Evolutionary conservation across 1,140 invertebrate species (phyloP), one percentile per base, ranked within the genome.

Genomic region (Zaprionus vittiger): DNA sequence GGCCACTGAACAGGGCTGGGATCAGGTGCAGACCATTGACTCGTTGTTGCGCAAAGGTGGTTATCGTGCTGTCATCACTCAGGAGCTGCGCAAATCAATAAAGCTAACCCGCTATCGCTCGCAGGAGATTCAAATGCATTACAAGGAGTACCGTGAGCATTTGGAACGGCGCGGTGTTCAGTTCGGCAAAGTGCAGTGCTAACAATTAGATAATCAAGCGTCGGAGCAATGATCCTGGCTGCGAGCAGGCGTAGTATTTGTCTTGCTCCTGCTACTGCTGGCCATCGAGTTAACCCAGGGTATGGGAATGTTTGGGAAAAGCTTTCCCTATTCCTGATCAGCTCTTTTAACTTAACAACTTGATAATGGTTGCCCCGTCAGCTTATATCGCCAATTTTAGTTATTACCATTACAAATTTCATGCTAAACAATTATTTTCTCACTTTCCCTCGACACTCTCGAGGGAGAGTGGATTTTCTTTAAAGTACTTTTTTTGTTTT

Each of bases 1-100:
- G 67, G 98, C 99, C 81, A 95, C 96, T 68, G 99, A 99, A 93
- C 99, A 99, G 97, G 98, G 98, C 82, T 99, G 98, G 98, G 97
- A 99, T 94, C 97, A 98, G 93, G 95, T 98, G 70, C 98, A 99
- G 93, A 99, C 99, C 12, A 99, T 99, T 89, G 99, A 99, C 93
- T 99, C 98, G 5, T 94, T 99, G 28, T 94, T 99, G 14, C 95
- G 98, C 62, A 99, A 99, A 93, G 99, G 98, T 71, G 99, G 99
- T 26, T 99, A 96, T 93, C 98, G 98, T 90, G 97, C 98, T 34
- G 92, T 95, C 5, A 98, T 99, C 20, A 98, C 97, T 28, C 95
- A 96, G 63, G 96, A 98, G 44, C 95, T 98, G 80, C 95, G 99
- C 67, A 95, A 96, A 82, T 96, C 95, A 78, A 97, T 99, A 78